Evolutionary conservation across 2,888 invertebrate species (phyloP).

Genomic region (Hypena proboscidalis): DNA sequence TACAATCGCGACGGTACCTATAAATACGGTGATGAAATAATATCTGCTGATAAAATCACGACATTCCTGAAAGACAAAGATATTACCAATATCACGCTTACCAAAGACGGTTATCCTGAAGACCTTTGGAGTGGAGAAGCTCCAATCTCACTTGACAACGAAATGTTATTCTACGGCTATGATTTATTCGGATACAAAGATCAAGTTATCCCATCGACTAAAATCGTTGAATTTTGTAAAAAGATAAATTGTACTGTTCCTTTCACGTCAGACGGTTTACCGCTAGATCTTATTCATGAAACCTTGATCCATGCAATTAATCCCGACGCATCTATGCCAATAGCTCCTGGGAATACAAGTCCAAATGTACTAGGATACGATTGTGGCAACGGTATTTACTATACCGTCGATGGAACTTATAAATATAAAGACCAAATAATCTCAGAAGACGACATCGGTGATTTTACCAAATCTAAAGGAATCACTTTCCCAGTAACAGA

Average conservation of each 20-base stretch:
- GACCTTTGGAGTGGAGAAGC: not conserved
- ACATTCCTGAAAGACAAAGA: not conserved
- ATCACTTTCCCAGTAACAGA: not conserved
- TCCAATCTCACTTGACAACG: not conserved
- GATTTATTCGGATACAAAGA: too few relatives aligned
- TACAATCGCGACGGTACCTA: not conserved
- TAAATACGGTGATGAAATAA: not conserved
- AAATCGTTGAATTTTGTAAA: too few relatives aligned
- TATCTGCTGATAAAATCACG: constrained; percentile 2
- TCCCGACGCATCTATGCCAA: too few relatives aligned
- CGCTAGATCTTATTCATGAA: not conserved
- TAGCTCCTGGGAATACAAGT: too few relatives aligned
- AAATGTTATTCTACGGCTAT: too few relatives aligned
- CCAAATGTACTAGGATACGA: too few relatives aligned
- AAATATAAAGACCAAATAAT: constrained; percentile 1
- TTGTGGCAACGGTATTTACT: not conserved
- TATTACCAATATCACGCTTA: not conserved
- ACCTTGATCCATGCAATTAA: too few relatives aligned
- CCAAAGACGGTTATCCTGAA: not conserved
- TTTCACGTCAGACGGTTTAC: too few relatives aligned
- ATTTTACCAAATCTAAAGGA: not conserved
- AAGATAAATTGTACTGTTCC: too few relatives aligned
- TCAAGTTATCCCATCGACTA: too few relatives aligned
- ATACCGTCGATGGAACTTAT: not conserved
- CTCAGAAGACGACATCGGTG: not conserved